Percentiles rank a stretch among this genome's conserved stretches.
phyloP scores from a whole-genome alignment of 2,113 vertebrate species.

The Nyctibius bracteatus region DNA sequence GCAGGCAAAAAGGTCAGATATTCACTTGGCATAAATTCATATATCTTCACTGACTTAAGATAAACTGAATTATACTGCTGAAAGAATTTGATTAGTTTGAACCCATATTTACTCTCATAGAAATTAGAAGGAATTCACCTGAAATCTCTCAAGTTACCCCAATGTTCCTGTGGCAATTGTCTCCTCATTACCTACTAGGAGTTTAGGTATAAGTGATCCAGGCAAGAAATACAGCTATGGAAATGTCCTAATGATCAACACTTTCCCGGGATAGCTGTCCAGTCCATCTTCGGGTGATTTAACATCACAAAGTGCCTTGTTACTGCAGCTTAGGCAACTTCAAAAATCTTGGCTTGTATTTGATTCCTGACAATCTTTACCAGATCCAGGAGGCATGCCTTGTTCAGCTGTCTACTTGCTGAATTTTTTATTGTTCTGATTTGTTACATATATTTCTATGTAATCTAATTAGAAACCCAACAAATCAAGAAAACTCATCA shows the following conservation, averaged over 20 bases:
- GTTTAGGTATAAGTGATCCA: not conserved
- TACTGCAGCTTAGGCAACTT: not conserved
- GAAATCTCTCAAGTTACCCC: not conserved
- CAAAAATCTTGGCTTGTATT: not conserved
- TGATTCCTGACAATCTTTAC: not conserved
- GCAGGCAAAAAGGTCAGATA: not conserved
- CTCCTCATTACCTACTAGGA: not conserved
- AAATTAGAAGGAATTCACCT: not conserved
- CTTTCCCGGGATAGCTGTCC: not conserved
- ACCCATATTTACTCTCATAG: not conserved
- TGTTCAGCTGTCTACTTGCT: not conserved
- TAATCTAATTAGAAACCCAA: not conserved
- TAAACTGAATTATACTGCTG: not conserved
- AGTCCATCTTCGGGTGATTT: not conserved
- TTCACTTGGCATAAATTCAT: not conserved
- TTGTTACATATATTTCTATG: not conserved
- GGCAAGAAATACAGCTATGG: not conserved
- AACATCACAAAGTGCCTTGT: not conserved
- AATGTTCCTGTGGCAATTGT: not conserved
- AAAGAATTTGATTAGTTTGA: not conserved
- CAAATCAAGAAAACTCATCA: not conserved
- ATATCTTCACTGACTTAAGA: not conserved
- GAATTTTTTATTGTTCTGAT: not conserved
- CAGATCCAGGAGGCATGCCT: accelerated
- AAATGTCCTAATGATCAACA: not conserved